These are phyloP conservation scores for Apocrypta bakeri DNA, from an alignment of 1,140 invertebrate species.

Conservation along the genomic window DNA sequence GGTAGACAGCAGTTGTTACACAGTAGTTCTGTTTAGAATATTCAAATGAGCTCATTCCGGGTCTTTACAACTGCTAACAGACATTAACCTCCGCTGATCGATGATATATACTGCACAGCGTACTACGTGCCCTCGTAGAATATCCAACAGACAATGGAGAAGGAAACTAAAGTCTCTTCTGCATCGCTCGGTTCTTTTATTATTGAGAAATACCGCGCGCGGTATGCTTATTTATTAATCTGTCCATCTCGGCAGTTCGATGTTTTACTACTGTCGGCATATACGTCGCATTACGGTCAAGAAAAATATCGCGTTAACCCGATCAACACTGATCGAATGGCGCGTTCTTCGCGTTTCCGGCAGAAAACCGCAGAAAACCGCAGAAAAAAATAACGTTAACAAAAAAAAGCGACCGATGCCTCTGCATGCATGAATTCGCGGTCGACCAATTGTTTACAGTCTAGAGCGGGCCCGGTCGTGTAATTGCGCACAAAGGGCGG, in stretches of 20 bases:
- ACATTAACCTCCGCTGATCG: conserved; percentile 45
- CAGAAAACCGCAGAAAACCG: not conserved
- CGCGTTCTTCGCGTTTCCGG: not conserved
- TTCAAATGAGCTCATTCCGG: conserved; percentile 39
- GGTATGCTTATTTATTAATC: no score
- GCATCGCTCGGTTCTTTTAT: not conserved
- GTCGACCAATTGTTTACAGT: conserved; percentile 44
- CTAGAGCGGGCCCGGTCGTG: not conserved
- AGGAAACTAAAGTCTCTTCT: no score
- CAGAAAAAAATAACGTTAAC: not conserved
- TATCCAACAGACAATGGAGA: no score
- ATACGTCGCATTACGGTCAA: no score
- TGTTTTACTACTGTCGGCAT: no score
- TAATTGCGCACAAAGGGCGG: conserved; percentile 35
- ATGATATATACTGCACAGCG: conserved; percentile 20
- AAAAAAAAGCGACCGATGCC: no score
- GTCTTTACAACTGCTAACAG: conserved; percentile 41
- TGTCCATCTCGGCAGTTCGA: no score
- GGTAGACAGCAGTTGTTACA: not conserved
- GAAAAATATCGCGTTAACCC: no score
- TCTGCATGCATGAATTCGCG: not conserved
- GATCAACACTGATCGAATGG: no score
- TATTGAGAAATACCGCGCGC: no score
- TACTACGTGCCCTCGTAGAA: conserved; percentile 7
- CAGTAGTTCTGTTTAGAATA: conserved; percentile 20